Percentiles rank a stretch among this genome's conserved stretches.
Evolutionary conservation across 1,140 invertebrate species (phyloP).

Genomic region (Potamilus streckersoni): DNA sequence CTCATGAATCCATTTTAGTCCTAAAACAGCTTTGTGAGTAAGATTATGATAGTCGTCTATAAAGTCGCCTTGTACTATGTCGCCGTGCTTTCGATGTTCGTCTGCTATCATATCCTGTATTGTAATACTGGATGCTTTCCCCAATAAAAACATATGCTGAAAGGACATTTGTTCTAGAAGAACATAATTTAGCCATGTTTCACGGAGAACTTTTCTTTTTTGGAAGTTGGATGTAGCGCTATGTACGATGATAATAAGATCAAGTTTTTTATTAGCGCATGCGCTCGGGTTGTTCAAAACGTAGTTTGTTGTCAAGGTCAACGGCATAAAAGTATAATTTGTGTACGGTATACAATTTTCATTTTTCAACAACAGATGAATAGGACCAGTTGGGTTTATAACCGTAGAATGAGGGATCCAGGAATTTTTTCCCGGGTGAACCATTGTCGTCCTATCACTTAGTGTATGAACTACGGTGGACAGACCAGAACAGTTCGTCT

Average conservation of each 20-base stretch:
- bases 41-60: conserved; percentile 50
- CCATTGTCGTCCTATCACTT: too few species aligned
- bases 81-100: conserved; percentile 32
- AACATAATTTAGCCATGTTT: conserved; percentile 51
- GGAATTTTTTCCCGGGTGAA: too few species aligned
- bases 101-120: conserved; percentile 16
- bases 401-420: too few species aligned
- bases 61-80: conserved; percentile 54
- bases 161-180: conserved; percentile 15
- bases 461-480: too few species aligned
- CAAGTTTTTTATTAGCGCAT: background rate
- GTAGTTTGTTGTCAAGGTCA: too few species aligned
- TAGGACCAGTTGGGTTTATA: too few species aligned
- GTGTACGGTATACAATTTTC: too few species aligned
- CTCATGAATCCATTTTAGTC: conserved; percentile 80
- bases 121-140: conserved; percentile 67
- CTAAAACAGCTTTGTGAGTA: conserved; percentile 68
- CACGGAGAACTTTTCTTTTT: conserved; percentile 38
- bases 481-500: too few species aligned
- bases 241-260: conserved; percentile 40
- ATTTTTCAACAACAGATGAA: too few species aligned
- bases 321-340: too few species aligned
- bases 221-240: conserved; percentile 35
- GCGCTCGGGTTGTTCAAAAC: too few species aligned
- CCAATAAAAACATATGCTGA: conserved; percentile 76